Percentiles rank a stretch among this genome's conserved stretches.
These are phyloP conservation scores for Prosapia bicincta DNA, from an alignment of 2,888 invertebrate species.

Conservation along the genomic window DNA sequence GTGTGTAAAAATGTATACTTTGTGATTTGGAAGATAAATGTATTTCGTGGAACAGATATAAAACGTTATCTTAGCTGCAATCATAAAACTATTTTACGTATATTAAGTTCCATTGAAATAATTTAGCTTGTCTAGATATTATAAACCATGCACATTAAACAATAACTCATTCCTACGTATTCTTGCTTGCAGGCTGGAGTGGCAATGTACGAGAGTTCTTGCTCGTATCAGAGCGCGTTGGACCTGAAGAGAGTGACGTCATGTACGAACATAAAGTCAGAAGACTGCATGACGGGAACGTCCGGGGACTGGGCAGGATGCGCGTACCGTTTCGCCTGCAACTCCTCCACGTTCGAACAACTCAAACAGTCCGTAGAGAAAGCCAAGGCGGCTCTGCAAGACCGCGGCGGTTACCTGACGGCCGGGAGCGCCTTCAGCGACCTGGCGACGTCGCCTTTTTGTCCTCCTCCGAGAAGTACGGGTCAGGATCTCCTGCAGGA, in stretches of 20 bases:
- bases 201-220: slow-evolving; percentile 87
- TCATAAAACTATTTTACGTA: too few species aligned
- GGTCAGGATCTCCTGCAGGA: background rate
- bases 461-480: slow-evolving; percentile 33
- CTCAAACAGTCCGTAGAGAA: slow-evolving; percentile 87
- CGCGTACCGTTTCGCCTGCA: slow-evolving; percentile 68
- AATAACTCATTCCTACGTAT: too few species aligned
- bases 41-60: too few species aligned
- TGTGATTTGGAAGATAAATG: too few species aligned
- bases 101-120: too few species aligned
- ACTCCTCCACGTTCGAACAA: slow-evolving; percentile 85
- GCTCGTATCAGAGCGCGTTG: slow-evolving; percentile 83
- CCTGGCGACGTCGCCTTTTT: slow-evolving; percentile 46
- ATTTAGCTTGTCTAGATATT: too few species aligned
- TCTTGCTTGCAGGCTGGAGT: slow-evolving; percentile 35
- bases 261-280: slow-evolving; percentile 46
- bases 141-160: too few species aligned
- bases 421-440: slow-evolving; percentile 62
- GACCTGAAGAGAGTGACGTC: slow-evolving; percentile 64
- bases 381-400: slow-evolving; percentile 81
- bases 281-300: slow-evolving; percentile 45
- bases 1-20: too few species aligned
- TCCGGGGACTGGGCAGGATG: slow-evolving; percentile 46
- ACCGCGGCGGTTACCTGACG: slow-evolving; percentile 58
- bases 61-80: too few species aligned